Conservation (phyloP, 1,140 invertebrate species). For the Thaumetopoea pityocampa region DNA sequence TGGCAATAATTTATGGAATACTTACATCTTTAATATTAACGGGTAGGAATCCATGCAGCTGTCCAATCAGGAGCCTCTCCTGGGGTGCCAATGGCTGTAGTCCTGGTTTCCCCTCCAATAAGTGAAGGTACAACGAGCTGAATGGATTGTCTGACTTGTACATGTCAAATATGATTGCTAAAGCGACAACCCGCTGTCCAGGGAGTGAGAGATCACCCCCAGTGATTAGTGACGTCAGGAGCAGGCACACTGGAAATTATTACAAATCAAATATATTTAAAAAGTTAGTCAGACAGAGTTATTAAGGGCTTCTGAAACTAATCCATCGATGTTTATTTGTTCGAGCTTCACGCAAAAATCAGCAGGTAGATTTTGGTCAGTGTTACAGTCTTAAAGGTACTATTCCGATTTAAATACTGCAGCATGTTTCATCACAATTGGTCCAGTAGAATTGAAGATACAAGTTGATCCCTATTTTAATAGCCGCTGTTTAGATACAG, state of each 20-base stretch:
- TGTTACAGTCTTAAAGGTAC: too few species aligned
- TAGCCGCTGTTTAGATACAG: too few species aligned
- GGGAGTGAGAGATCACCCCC: conserved; percentile 67
- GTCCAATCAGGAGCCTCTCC: conserved; percentile 63
- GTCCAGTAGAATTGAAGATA: too few species aligned
- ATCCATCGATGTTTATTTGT: too few species aligned
- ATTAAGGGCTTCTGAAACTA: too few species aligned
- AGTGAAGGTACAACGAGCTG: conserved; percentile 61
- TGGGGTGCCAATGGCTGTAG: conserved; percentile 55
- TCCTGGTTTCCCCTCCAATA: conserved; percentile 64
- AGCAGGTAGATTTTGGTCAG: too few species aligned
- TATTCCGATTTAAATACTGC: too few species aligned
- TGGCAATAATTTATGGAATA: conserved; percentile 15
- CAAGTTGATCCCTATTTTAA: too few species aligned
- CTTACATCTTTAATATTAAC: conserved; percentile 68
- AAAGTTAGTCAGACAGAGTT: too few species aligned
- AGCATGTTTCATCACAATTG: too few species aligned
- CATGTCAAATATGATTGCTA: conserved; percentile 85
- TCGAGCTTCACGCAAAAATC: too few species aligned
- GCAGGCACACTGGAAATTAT: conserved; percentile 59
- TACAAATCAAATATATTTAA: background rate
- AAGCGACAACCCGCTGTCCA: conserved; percentile 82
- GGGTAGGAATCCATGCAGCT: conserved; percentile 56
- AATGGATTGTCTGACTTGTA: conserved; percentile 80
- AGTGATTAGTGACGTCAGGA: conserved; percentile 65